Evolutionary conservation across 2,113 vertebrate genomes (phyloP), one percentile per base, ranked within the genome.

Genomic region (Etheostoma spectabile): DNA sequence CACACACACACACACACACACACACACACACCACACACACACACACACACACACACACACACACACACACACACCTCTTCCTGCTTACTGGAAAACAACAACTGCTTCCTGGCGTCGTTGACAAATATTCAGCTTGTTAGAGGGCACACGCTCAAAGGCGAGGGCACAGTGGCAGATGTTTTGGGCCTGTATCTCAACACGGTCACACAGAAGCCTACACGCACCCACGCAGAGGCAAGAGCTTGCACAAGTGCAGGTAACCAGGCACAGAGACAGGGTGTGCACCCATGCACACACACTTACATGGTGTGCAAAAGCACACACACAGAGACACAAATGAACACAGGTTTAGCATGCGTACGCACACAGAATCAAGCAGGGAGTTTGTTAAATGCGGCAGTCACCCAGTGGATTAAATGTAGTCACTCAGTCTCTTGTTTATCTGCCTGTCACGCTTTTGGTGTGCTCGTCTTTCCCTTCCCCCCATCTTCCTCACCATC

Each of bases 71-170:
- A 66, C 63, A 56, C 60, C 74, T 75, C 72, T 52, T 62, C 51
- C 65, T 86, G 45, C 85, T 77, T 79, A 55, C 83, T 71, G 83
- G 82, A 68, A 85, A 87, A 91, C 82, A 86, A 72, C 88, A 85
- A 82, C 56, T 77, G 80, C 82, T 87, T 62, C 64, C 79, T 57
- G 70, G 74, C 72, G 86, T 83, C 85, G 80, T 74, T 80, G 82
- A 88, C 77, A 84, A 86, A 84, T 84, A 67, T 63, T 85, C 63
- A 38, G 77, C 87, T 84, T 82, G 88, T 87, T 80, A 46, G 62
- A 75, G 78, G 77, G 51, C 35, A 16, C 73, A 62, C 57, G 15
- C 35, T 72, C 45, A 71, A 59, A 90, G 27, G 57, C 1, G 8
- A 81, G 56, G 73, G 55, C 74, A 77, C 70, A 49, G 60, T 13